Evolutionary conservation across 2,113 vertebrate species (phyloP).

Genomic region (Halcyon malimbica): DNA sequence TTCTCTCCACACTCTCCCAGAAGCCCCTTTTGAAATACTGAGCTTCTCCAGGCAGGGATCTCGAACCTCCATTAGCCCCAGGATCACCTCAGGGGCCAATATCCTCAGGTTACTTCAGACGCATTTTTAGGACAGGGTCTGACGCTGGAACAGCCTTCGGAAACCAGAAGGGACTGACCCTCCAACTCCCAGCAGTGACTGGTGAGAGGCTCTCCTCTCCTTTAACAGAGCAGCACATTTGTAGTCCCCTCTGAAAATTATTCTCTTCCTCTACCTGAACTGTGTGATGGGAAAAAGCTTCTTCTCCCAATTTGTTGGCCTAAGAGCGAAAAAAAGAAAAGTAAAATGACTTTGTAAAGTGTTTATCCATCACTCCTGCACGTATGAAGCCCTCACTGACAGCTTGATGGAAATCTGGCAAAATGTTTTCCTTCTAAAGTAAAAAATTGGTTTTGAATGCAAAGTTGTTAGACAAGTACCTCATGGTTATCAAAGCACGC

Average conservation of each 20-base stretch:
- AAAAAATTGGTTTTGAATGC: background rate
- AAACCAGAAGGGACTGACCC: background rate
- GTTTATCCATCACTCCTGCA: background rate
- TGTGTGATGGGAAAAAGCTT: background rate
- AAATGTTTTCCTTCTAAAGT: background rate
- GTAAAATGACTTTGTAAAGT: background rate
- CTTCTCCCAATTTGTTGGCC: background rate
- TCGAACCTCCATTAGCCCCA: background rate
- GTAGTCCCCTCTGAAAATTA: background rate
- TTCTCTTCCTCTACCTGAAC: background rate
- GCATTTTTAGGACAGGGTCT: background rate
- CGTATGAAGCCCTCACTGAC: background rate
- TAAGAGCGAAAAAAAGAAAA: background rate
- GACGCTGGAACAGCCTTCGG: background rate
- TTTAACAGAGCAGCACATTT: background rate
- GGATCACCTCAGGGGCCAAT: background rate
- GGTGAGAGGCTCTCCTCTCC: background rate
- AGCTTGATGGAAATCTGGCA: background rate
- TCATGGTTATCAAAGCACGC: background rate
- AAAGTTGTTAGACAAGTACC: background rate
- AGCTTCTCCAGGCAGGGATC: background rate
- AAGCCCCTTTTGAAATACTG: background rate
- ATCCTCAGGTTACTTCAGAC: background rate
- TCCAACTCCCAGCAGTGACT: background rate
- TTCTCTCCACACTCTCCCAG: background rate